Percentiles rank a stretch among this genome's conserved stretches.
Evolutionary conservation across 2,797 vertebrate species (phyloP).

Genomic region (Falco novaeseelandiae): DNA sequence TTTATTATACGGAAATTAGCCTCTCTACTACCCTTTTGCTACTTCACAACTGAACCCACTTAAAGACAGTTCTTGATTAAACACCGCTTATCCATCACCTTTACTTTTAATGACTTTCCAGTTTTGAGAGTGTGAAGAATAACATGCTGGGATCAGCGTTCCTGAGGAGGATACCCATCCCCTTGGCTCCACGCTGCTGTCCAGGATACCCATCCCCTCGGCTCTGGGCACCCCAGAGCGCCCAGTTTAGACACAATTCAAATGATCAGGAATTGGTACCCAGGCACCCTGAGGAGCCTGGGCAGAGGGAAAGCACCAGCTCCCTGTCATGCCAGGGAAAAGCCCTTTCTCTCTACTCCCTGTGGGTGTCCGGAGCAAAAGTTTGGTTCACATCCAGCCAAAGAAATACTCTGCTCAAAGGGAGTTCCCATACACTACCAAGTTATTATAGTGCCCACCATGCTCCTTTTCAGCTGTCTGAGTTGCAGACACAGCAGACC

Average conservation of each 20-base stretch:
- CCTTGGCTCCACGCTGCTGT: background rate
- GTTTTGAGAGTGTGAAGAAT: background rate
- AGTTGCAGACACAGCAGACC: background rate
- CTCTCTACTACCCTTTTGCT: background rate
- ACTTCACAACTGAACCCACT: background rate
- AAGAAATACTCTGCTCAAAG: background rate
- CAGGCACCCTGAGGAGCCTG: background rate
- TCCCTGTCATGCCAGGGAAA: background rate
- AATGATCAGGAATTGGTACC: background rate
- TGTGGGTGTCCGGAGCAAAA: background rate
- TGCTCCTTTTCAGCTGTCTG: background rate
- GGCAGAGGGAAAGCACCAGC: background rate
- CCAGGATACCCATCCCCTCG: background rate
- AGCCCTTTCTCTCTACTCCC: background rate
- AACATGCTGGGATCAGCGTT: background rate
- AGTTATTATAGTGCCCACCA: background rate
- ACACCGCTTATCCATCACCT: background rate
- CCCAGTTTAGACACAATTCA: background rate
- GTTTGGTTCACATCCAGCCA: background rate
- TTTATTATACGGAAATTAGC: background rate
- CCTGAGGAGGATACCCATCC: background rate
- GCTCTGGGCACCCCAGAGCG: background rate
- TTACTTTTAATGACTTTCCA: background rate
- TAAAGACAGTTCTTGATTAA: slow-evolving; percentile 2
- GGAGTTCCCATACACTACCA: background rate